phyloP scores from a whole-genome alignment of 2,113 vertebrate species.

The Scytalopus superciliaris region DNA sequence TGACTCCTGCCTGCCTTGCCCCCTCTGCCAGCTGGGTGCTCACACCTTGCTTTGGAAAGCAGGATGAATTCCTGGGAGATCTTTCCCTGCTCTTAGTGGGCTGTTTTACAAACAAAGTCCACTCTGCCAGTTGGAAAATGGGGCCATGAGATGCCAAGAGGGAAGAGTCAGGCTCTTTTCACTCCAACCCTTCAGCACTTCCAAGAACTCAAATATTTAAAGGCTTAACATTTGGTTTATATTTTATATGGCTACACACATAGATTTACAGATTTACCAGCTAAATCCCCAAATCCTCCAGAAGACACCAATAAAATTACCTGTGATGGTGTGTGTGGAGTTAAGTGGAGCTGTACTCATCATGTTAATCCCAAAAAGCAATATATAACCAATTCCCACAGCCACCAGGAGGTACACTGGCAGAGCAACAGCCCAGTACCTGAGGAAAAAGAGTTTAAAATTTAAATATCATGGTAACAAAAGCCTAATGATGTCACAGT shows the following conservation, averaged over 20 bases:
- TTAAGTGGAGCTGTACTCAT: constrained; percentile 88
- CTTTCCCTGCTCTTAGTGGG: not conserved
- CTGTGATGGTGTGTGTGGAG: constrained; percentile 90
- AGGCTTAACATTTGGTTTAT: not conserved
- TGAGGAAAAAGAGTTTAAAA: constrained; percentile 33
- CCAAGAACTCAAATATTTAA: not conserved
- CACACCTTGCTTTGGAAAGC: too few relatives aligned
- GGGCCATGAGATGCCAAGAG: not conserved
- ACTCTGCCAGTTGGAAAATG: not conserved
- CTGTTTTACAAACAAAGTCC: not conserved
- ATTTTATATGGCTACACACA: not conserved
- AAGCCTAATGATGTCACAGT: not conserved
- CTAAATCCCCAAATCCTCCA: not conserved
- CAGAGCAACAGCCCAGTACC: constrained; percentile 91
- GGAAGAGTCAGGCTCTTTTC: not conserved
- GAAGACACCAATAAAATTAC: constrained; percentile 42
- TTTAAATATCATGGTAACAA: not conserved
- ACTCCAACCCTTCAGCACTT: not conserved
- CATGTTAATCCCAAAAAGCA: constrained; percentile 93
- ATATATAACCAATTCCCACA: constrained; percentile 71
- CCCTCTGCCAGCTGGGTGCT: too few relatives aligned
- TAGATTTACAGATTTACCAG: not conserved
- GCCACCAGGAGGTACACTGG: constrained; percentile 88
- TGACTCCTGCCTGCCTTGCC: too few relatives aligned
- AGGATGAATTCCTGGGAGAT: too few relatives aligned